Evolutionary conservation across 2,797 vertebrate species (phyloP), one percentile per base, ranked within the genome.

Genomic region (Arnoldichthys spilopterus): DNA sequence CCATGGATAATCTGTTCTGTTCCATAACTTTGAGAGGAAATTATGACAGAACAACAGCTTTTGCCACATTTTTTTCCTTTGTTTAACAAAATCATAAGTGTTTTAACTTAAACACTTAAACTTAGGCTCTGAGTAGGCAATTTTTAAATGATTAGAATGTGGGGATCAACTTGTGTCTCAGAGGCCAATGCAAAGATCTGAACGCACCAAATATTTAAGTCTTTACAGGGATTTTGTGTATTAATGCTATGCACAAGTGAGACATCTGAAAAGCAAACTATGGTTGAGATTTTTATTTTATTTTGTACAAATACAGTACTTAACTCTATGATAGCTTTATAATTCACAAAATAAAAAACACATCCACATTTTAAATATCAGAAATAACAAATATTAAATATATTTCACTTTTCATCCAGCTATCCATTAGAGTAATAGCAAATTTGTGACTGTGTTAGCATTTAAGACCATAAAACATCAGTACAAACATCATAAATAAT

Each of bases 401-500:
- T 20, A 32, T 32, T 37, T 61, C 4, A 40, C 20, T 18, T n/a
- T 32, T n/a, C 12, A 24, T n/a, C n/a, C n/a, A 15, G 5, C 11
- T 22, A 12, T n/a, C 4, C 26, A 28, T 15, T 47, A 15, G 12
- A 30, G 26, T 12, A 3, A 28, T 5, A 61, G 9, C 12, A 1
- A 61, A 26, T 62, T 28, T 20, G 20, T 63, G 18, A 28, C 18
- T 9, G 3, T n/a, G 22, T 66, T 45, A 22, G 12, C 16, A 43
- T 43, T 22, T 6, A 43, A 43, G 4, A 15, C 7, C 34, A 37
- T 20, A 20, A n/a, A 37, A 64, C 22, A 22, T 34, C 20, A 11
- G 20, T 83, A 79, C 72, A 32, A 78, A 90, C 85, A 89, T 87
- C 88, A 92, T 92, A 91, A 96, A 97, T 98, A 97, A 97, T 97